A percentile compares a stretch with the other conserved stretches of the same genome.
phyloP scores from a whole-genome alignment of 37 sponge, comb jelly and placozoan species.

The Mnemiopsis leidyi region DNA sequence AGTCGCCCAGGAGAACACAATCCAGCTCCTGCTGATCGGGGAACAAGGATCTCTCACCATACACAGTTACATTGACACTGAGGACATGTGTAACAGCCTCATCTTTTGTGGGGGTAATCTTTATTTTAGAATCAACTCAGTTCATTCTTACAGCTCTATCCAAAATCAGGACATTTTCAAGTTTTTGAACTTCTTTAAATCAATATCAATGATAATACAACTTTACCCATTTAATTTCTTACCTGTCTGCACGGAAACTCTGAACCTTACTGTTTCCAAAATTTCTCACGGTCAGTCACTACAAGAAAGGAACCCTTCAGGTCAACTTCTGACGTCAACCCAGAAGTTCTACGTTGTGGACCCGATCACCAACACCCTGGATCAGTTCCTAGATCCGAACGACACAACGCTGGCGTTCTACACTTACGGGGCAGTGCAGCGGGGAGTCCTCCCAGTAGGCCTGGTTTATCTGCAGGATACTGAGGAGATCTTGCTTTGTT shows the following conservation, averaged over 20 bases:
- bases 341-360: conserved; percentile 37
- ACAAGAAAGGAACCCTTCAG: neutral
- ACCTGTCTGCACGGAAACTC: too few relatives aligned
- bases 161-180: too few relatives aligned
- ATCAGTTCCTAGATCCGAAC: conserved; percentile 48
- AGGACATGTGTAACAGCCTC: conserved; percentile 13
- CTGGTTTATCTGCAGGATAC: conserved; percentile 32
- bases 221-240: too few relatives aligned
- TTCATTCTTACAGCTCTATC: too few relatives aligned
- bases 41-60: conserved; percentile 41
- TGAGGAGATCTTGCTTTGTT: conserved; percentile 32
- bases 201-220: too few relatives aligned
- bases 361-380: neutral
- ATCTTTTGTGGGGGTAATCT: conserved; percentile 22
- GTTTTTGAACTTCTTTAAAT: too few relatives aligned
- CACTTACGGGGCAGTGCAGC: conserved; percentile 28
- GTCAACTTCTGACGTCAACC: conserved; percentile 22
- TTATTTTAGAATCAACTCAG: too few relatives aligned
- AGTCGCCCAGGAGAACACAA: conserved; percentile 40
- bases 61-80: conserved; percentile 22
- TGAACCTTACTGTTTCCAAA: too few relatives aligned
- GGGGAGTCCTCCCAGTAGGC: conserved; percentile 1
- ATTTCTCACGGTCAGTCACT: too few relatives aligned
- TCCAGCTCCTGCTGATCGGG: conserved; percentile 24
- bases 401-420: conserved; percentile 31